A percentile compares a stretch with the other conserved stretches of the same genome.
These are phyloP conservation scores for Tridacna crocea DNA, from an alignment of 2,888 invertebrate genomes.

Conservation along the genomic window DNA sequence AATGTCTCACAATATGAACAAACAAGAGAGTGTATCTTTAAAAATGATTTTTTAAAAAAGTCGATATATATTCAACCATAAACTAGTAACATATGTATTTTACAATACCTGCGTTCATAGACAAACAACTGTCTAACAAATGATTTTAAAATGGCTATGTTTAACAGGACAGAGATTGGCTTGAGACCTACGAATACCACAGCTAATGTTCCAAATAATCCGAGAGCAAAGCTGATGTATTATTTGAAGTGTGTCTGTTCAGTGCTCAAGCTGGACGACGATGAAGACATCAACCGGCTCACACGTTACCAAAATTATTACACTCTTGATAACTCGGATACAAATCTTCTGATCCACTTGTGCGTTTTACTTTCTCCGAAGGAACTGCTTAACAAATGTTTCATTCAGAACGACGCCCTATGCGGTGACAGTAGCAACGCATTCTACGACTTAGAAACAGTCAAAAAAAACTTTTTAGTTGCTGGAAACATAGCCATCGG, in stretches of 20 bases:
- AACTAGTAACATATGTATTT: too few relatives aligned
- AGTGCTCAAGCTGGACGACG: conserved; percentile 45
- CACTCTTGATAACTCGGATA: conserved; percentile 35
- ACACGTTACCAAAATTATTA: conserved; percentile 38
- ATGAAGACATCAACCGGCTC: conserved; percentile 38
- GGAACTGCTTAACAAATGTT: conserved; percentile 45
- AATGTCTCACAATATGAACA: too few relatives aligned
- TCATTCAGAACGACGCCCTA: conserved; percentile 53
- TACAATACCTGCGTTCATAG: too few relatives aligned
- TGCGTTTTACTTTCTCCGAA: conserved; percentile 53
- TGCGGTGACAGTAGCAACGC: conserved; percentile 47
- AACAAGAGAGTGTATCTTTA: too few relatives aligned
- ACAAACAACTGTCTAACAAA: not conserved
- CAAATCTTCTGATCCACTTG: conserved; percentile 40
- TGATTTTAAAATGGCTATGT: conserved; percentile 35
- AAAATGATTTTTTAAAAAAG: too few relatives aligned
- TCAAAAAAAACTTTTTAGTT: conserved; percentile 43
- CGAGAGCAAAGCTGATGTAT: conserved; percentile 54
- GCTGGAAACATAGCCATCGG: conserved; percentile 53
- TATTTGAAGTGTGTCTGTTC: conserved; percentile 54
- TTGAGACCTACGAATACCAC: conserved; percentile 14
- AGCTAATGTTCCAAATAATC: conserved; percentile 36
- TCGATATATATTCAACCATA: too few relatives aligned
- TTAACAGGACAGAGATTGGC: conserved; percentile 33
- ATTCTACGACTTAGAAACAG: conserved; percentile 51